Base-by-base conservation (phyloP, 2,888 invertebrate genomes). In the Meiosimyza platycephala region DNA sequence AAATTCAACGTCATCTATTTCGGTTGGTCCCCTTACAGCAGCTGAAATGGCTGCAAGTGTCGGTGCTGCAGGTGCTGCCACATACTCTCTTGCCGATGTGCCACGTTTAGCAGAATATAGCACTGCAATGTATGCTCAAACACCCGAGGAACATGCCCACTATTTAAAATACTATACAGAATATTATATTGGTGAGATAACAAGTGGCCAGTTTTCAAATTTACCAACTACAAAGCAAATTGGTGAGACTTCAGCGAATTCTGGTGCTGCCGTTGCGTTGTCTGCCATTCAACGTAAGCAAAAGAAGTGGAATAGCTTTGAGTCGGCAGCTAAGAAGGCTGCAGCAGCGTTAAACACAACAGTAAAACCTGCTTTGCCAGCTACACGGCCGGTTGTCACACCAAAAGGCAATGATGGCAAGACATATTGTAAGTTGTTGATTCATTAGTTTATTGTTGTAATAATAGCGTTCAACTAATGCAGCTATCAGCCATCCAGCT, bases 201-300 rank as follows among this genome's bases (percentile, higher is more conserved):
- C 80, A 11, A 87, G 86, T 57, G 85, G 86, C 1, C 82, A 83
- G 52, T 84, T 76, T 74, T 76, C 76, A 6, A 83, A 82, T 73
- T 77, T 85, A 33, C 85, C 85, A 13, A 75, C 83, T 18, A 78
- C 80, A 54, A 76, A 79, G 57, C 86, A 84, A 48, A 67, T 86
- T 33, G 83, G 84, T 0, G 88, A 86, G 71, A 71, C 70, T 5
- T 82, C 83, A 11, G 94, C 94, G 0, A 95, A 95, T 86, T 94
- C 94, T 0, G 95, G 95, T 0, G 95, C 95, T 0, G 96, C 96
- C 1, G 95, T 96, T 0, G 96, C 97, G 0, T 93, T 95, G 80
- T 95, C 95, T 0, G 96, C 96, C 7, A 94, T 95, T 74, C 89
- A 89, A 72, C 81, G 87, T 40, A 87, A 85, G 74, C 85, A 84